These are phyloP conservation scores for Amphiprion ocellaris DNA, from an alignment of 2,113 vertebrate genomes.

Conservation along the genomic window DNA sequence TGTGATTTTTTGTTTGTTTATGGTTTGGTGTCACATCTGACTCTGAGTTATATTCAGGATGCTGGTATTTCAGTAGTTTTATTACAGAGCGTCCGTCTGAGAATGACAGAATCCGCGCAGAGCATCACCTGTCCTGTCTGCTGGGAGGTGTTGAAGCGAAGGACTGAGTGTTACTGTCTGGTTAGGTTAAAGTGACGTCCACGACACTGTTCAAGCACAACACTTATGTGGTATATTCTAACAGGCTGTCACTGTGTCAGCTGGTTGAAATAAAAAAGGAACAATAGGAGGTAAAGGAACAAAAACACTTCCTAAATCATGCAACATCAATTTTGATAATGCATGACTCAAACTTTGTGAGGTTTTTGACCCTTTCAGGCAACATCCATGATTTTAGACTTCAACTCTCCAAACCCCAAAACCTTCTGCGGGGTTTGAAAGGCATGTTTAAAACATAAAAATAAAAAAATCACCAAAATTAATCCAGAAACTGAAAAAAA, in stretches of 20 bases:
- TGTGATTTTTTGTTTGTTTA: not conserved
- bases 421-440: too few relatives aligned
- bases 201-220: not conserved
- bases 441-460: too few relatives aligned
- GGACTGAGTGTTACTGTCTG: conserved; percentile 11
- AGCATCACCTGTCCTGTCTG: conserved; percentile 12
- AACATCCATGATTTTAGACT: too few relatives aligned
- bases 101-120: conserved; percentile 6
- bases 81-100: conserved; percentile 12
- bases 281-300: conserved; percentile 14
- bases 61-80: not conserved
- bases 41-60: not conserved
- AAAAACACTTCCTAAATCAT: conserved; percentile 35
- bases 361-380: too few relatives aligned
- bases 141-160: not conserved
- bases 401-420: too few relatives aligned
- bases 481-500: too few relatives aligned
- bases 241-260: not conserved
- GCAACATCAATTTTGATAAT: conserved; percentile 2
- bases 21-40: not conserved
- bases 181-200: conserved; percentile 21
- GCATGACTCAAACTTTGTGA: not conserved
- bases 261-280: conserved; percentile 14
- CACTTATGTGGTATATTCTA: not conserved
- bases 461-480: too few relatives aligned